Conservation (phyloP, 2,113 vertebrate genomes). For the Paradoxurus hermaphroditus region DNA sequence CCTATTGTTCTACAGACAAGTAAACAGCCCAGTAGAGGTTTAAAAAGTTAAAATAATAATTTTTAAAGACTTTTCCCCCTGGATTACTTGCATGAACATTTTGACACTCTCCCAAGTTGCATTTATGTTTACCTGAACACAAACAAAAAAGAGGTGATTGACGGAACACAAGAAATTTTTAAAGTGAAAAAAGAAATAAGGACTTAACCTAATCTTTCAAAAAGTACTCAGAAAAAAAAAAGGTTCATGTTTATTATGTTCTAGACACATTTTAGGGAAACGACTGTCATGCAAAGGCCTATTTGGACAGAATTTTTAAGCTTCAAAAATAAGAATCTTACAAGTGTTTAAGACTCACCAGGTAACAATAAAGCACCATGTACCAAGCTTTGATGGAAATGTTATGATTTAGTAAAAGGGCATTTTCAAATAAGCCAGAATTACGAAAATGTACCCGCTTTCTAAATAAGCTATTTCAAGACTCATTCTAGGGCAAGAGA, state of each 20-base stretch:
- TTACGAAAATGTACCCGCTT: neutral
- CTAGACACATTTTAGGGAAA: neutral
- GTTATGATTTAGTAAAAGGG: neutral
- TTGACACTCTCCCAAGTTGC: neutral
- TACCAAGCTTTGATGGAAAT: neutral
- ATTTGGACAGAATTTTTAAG: neutral
- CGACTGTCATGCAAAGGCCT: neutral
- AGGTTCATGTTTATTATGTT: neutral
- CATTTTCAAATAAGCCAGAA: slow-evolving; percentile 37
- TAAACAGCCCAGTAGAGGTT: neutral
- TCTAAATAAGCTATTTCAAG: slow-evolving; percentile 13
- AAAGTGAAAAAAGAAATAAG: neutral
- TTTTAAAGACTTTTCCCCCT: neutral
- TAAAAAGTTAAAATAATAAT: neutral
- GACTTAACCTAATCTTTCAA: neutral
- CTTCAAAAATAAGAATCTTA: slow-evolving; percentile 28
- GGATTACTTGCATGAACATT: slow-evolving; percentile 12
- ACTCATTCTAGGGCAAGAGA: neutral
- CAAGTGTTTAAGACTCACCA: neutral
- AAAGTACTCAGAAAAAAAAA: neutral
- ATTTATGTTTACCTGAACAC: neutral
- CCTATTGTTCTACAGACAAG: neutral
- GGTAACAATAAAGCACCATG: neutral
- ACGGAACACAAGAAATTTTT: neutral
- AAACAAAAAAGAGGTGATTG: neutral